Evolutionary conservation across 1,140 invertebrate genomes (phyloP), one percentile per base, ranked within the genome.

Genomic region (Drosophila orena): DNA sequence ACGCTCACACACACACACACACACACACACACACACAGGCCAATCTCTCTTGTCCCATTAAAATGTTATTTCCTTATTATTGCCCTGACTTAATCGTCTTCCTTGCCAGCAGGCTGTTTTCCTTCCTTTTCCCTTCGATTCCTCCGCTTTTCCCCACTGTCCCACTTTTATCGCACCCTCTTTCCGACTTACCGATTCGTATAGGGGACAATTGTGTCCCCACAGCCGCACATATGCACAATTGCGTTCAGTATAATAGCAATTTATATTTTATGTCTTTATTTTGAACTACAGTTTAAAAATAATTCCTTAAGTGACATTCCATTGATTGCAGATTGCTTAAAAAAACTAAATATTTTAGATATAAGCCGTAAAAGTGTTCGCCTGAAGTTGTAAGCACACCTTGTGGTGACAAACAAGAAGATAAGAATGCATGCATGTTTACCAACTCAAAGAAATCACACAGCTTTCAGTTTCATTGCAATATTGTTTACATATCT

Each of bases 1-100:
- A 42, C 15, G 20, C 64, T 20, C 24, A 15, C 42, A n/a, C n/a
- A n/a, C n/a, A n/a, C n/a, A n/a, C n/a, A n/a, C n/a, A n/a, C 12
- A 20, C 22, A 24, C 30, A 17, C 17, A 17, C 17, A 17, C 17
- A 17, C 4, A 35, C 49, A 34, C 30, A 10, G 37, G 62, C 49
- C 62, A 70, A 57, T 70, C 52, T 70, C 65, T 22, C 68, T 49
- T 70, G 61, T 68, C 47, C 73, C 81, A 88, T 88, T 88, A 89
- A 89, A 88, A 88, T 84, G 79, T 88, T 88, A 89, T 88, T 88
- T 88, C 84, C 84, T 90, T 89, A 88, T 88, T 88, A 88, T 86
- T 86, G 83, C 79, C 79, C 77, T 56, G 73, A 81, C 79, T 78
- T 88, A 81, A 86, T 71, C 81, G 83, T 52, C 71, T 66, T 83